Percentiles rank a stretch among this genome's conserved stretches.
Conservation (phyloP, 1,140 invertebrate species). For the fruit fly (Drosophila melanogaster) region DNA sequence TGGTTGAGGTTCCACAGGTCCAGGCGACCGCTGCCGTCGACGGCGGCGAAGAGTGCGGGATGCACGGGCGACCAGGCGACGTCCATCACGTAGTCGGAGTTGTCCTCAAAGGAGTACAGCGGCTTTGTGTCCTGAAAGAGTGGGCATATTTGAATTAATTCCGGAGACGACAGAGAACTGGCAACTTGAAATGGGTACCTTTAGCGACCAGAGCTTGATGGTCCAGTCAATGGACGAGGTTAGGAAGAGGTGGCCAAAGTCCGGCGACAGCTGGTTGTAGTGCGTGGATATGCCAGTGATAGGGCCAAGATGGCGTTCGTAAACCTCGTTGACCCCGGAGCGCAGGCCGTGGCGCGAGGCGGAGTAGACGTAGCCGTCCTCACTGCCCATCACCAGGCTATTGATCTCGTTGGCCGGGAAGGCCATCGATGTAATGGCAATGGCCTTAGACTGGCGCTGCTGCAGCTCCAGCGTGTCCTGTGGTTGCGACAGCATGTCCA, state of each 20-base stretch:
- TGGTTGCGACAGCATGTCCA: slow-evolving; percentile 98
- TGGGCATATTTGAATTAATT: slow-evolving; percentile 87
- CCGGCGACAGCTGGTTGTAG: too few species aligned
- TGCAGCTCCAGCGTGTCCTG: slow-evolving; percentile 97
- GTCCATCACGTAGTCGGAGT: too few species aligned
- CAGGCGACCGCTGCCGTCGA: too few species aligned
- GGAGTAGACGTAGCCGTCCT: slow-evolving; percentile 97
- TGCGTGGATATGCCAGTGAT: slow-evolving; percentile 96
- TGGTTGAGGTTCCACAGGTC: too few species aligned
- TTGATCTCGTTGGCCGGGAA: slow-evolving; percentile 98
- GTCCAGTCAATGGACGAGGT: too few species aligned
- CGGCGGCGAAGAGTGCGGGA: too few species aligned
- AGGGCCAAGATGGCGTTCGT: slow-evolving; percentile 97
- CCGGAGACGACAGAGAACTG: too few species aligned
- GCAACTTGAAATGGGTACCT: too few species aligned
- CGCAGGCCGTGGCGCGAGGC: slow-evolving; percentile 97
- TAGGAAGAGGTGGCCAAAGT: too few species aligned
- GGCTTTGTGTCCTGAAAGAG: slow-evolving; percentile 90
- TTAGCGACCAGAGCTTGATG: too few species aligned
- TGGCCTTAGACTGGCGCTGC: slow-evolving; percentile 95
- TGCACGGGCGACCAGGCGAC: too few species aligned
- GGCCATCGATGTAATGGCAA: slow-evolving; percentile 96
- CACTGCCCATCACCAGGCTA: slow-evolving; percentile 98
- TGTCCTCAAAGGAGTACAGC: too few species aligned
- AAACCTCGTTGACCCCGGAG: slow-evolving; percentile 95